Evolutionary conservation across 2,888 invertebrate genomes (phyloP).

Genomic region (Melanargia galathea): DNA sequence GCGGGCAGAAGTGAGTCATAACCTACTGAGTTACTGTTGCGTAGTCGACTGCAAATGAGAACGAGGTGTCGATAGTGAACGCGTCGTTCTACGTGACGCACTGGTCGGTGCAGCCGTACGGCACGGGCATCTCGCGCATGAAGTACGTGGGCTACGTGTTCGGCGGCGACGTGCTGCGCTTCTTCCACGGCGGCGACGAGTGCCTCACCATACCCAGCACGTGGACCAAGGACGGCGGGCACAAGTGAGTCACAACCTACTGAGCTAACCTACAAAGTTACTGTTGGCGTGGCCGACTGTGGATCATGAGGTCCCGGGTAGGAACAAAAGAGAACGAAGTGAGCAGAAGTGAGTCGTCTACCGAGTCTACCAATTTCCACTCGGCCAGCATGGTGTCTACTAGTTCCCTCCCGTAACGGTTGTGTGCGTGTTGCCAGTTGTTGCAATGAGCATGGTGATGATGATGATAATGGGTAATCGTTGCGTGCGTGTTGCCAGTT

Average conservation of each 20-base stretch:
- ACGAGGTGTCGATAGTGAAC: conserved; percentile 92
- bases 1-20: conserved; percentile 91
- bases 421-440: no score
- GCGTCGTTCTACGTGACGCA: conserved; percentile 99
- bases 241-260: conserved; percentile 87
- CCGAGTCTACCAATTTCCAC: no score
- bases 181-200: conserved; percentile 99
- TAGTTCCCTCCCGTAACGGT: no score
- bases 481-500: no score
- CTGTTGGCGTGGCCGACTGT: no score
- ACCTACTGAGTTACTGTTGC: not conserved
- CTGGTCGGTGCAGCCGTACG: conserved; percentile 99
- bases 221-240: conserved; percentile 90
- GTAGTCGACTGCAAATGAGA: conserved; percentile 55
- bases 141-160: conserved; percentile 99
- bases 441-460: no score
- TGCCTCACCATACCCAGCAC: conserved; percentile 99
- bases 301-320: no score
- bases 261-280: no score
- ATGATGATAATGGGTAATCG: no score
- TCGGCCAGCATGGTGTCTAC: no score
- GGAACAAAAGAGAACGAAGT: no score
- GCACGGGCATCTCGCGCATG: conserved; percentile 97
- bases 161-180: conserved; percentile 98
- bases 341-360: no score